Base-by-base conservation (phyloP, 2,888 invertebrate genomes). In the Harpalus rubripes region DNA sequence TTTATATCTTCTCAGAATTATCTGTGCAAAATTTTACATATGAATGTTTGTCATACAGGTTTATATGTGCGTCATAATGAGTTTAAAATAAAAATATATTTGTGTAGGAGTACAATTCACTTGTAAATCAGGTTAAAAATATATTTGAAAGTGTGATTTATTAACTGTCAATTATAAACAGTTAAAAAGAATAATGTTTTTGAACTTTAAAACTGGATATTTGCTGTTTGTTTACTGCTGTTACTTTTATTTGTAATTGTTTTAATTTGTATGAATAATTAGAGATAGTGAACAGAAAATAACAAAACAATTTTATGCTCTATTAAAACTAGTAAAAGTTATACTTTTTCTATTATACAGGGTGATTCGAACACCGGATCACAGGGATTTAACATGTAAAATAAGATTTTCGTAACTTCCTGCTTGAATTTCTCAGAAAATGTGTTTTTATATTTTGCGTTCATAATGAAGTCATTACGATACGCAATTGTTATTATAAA, bases 91-190 rank as follows among this genome's bases (percentile, higher is more conserved):
- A 52, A 52, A 52, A 52, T 12, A 52, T 52, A 10, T 52, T 44
- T 52, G 44, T 52, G 44, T 12, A 12, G 44, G 44, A 8, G 44
- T 10, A 10, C 44, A 12, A 12, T 52, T 52, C 44, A 52, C 44
- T 52, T 52, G 44, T 52, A 52, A 52, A 52, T 52, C 44, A 52
- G 44, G 44, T 52, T 52, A 52, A 52, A 44, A 52, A 52, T 52
- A 52, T 52, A 52, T 52, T 52, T 52, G 44, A 52, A 52, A 52
- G 44, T 52, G 44, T 52, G 44, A 52, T 52, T 52, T 52, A 52
- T 52, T 52, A 12, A 52, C 44, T 52, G 44, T 52, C 44, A 52
- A 52, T 52, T 52, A 52, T 52, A 52, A 52, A 10, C 44, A 52
- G 44, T 52, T 52, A 12, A 52, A 52, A 52, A 52, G 44, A 52